Base-by-base conservation (phyloP, 2,113 vertebrate species). In the Camelus dromedarius region DNA sequence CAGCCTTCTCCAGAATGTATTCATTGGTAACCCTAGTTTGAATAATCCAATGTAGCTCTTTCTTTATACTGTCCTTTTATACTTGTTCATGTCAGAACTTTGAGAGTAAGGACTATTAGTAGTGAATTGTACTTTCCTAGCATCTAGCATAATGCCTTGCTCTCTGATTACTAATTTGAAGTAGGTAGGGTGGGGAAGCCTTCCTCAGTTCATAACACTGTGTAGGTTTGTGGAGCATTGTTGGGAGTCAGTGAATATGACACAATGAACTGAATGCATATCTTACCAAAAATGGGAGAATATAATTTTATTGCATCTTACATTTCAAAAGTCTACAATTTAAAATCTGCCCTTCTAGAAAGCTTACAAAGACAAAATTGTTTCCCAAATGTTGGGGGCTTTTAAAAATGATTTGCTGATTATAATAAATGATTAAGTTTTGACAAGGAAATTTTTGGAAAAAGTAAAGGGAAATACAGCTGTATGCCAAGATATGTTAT, bases 291-390 rank as follows among this genome's bases (percentile, higher is more conserved):
- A 72, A 84, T 91, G 50, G 81, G 58, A 16, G 84, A 80, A 42
- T 87, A n/a, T 20, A 50, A 38, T 96, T 96, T 80, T 58, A 94
- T 79, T 95, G 48, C 28, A 42, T 89, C 66, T 94, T 75, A 56
- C 26, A 30, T 92, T 86, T 95, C 76, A 58, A 96, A 89, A 72
- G 4, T 88, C 6, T 95, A 38, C 58, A 84, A 0, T 67, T 94
- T 96, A 97, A 93, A 75, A 91, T 22, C n/a, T 86, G 30, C 5
- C 35, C 60, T 95, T 92, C 24, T 73, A 48, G 70, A 85, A 93
- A 80, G 66, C n/a, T 87, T 85, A 50, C 70, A 52, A 84, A 91
- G 67, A 91, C 80, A 79, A 80, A 76, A 30, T 14, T 73, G 18
- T 79, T 96, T 42, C 18, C 26, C 69, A 85, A 48, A 69, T 91